Conservation (phyloP, 2,113 vertebrate species). For the Eudorcas thomsonii region DNA sequence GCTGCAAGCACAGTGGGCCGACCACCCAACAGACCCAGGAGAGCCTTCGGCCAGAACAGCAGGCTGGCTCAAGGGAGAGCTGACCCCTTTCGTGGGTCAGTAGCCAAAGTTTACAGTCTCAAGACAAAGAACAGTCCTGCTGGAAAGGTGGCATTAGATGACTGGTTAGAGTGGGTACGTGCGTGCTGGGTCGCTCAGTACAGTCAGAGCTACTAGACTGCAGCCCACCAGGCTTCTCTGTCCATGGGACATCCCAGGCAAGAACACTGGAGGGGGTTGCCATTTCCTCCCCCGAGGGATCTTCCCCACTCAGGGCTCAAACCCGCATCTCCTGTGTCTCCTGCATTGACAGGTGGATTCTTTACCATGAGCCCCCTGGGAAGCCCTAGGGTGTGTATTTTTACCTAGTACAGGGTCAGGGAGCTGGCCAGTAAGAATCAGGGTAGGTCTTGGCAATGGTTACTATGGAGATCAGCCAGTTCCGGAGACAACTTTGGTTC, state of each 20-base stretch:
- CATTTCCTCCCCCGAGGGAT: neutral
- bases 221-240: neutral
- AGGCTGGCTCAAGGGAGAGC: neutral
- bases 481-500: neutral
- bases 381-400: neutral
- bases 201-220: neutral
- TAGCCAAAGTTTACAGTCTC: neutral
- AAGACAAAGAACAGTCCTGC: neutral
- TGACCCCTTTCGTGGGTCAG: neutral
- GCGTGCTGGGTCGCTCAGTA: fast-evolving
- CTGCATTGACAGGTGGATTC: neutral
- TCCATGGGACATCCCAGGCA: neutral
- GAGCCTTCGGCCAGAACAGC: neutral
- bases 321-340: neutral
- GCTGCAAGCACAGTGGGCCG: neutral
- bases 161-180: neutral
- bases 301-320: neutral
- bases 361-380: neutral
- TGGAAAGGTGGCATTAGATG: neutral
- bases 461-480: neutral
- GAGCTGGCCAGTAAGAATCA: neutral
- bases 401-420: neutral
- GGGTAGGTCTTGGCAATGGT: neutral
- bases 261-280: neutral
- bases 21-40: neutral